phyloP scores from a whole-genome alignment of 2,888 invertebrate species.

The Mesochorus sp. region DNA sequence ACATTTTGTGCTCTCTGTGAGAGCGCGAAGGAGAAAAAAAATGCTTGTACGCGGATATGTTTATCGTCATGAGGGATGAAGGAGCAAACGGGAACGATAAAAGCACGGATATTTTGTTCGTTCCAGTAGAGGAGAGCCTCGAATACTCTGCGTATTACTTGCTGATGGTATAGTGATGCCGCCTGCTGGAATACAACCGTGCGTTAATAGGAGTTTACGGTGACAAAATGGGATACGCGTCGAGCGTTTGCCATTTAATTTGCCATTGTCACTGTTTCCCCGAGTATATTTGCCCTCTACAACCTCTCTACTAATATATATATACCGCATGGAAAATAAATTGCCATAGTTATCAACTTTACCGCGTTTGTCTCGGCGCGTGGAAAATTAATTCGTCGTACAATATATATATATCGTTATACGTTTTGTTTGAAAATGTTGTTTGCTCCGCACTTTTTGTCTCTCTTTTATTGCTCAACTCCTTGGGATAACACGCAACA shows the following conservation, averaged over 20 bases:
- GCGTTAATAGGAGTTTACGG: constrained; percentile 63
- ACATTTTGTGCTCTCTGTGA: background rate
- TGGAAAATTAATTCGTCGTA: constrained; percentile 26
- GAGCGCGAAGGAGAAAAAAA: background rate
- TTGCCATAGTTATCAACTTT: constrained; percentile 15
- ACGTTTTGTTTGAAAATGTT: constrained; percentile 4
- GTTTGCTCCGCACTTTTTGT: constrained; percentile 46
- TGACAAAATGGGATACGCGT: constrained; percentile 59
- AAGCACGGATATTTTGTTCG: background rate
- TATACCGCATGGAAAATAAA: constrained; percentile 10
- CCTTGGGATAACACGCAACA: constrained; percentile 4
- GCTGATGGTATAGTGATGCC: constrained; percentile 6
- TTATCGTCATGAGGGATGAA: background rate
- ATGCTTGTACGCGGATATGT: background rate
- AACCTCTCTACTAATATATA: background rate
- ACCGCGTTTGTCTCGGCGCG: background rate
- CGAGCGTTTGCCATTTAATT: constrained; percentile 36
- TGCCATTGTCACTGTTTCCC: constrained; percentile 20
- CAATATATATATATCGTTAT: background rate
- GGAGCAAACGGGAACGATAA: background rate
- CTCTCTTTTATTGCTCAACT: constrained; percentile 3
- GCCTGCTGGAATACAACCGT: background rate
- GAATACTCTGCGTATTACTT: too few species aligned
- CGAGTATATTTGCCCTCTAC: background rate
- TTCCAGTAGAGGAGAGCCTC: background rate